A percentile compares a stretch with the other conserved stretches of the same genome.
These are phyloP conservation scores for Plutomurus gul DNA, from an alignment of 1,140 invertebrate species.

Conservation along the genomic window DNA sequence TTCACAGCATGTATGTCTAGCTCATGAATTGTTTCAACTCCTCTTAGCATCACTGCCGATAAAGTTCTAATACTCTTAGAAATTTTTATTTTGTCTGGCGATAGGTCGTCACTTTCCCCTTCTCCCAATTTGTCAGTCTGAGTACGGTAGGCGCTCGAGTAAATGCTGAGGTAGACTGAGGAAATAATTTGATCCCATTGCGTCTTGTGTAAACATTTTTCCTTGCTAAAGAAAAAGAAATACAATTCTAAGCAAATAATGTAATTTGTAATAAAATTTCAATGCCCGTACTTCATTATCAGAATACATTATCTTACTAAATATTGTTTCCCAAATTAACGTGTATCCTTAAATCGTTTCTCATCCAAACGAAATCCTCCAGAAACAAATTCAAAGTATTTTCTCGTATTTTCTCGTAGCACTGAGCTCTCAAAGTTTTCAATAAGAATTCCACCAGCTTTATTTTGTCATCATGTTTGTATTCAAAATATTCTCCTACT, in stretches of 20 bases:
- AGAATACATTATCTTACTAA: slow-evolving; percentile 1
- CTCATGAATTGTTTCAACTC: neutral
- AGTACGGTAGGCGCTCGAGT: neutral
- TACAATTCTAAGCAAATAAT: neutral
- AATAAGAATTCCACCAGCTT: neutral
- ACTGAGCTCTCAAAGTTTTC: neutral
- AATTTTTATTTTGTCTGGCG: neutral
- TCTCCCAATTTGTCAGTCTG: neutral
- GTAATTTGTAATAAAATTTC: neutral
- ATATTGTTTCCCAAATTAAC: neutral
- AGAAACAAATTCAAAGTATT: slow-evolving; percentile 4
- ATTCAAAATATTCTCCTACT: neutral
- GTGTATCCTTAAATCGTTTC: neutral
- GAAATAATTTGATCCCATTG: slow-evolving; percentile 14
- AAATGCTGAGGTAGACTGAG: neutral
- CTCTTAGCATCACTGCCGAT: neutral
- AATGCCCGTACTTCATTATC: too few species aligned
- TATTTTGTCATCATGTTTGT: neutral
- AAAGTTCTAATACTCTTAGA: neutral
- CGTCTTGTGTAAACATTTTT: neutral
- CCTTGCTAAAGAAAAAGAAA: neutral
- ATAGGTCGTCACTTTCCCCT: neutral
- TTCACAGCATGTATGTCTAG: slow-evolving; percentile 11
- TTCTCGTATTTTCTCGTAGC: neutral
- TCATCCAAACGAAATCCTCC: neutral